Evolutionary conservation across 2,113 vertebrate genomes (phyloP), one percentile per base, ranked within the genome.

Genomic region (Anolis carolinensis): DNA sequence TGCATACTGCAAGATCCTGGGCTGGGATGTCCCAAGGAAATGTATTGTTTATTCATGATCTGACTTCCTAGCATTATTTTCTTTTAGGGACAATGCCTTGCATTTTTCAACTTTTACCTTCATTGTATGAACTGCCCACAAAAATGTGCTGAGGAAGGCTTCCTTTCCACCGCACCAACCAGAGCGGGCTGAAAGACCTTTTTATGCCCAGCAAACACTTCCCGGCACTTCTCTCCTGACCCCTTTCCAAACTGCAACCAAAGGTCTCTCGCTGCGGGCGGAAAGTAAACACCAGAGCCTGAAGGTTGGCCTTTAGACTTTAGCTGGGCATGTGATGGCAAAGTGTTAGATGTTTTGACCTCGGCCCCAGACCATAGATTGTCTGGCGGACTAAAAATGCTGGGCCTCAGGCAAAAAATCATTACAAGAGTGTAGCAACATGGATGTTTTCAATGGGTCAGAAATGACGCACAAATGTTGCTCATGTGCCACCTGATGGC

Each of bases 401-500:
- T 81, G 76, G 82, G 86, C 89, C 84, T 87, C 63, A 87, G 23
- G 32, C 48, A 84, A 39, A 80, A 6, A 68, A 76, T 27, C 67
- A 1, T 71, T 48, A 3, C 21, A 63, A 48, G 84, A 65, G 70
- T 52, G 88, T 80, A 71, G 82, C 68, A 52, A 55, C 14, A 55
- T 2, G 2, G 10, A 55, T 55, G 52, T 14, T 78, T 59, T 55
- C 30, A 48, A 63, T 30, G 6, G 16, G 36, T 5, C 1, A 34
- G 5, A 16, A 18, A 2, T 25, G 1, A 21, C 9, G 0, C 6
- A 32, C 18, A 80, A 71, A n/a, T 18, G 89, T 55, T 39, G 50
- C 39, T 59, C 21, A 50, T 67, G 32, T 85, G 90, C 92, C 93
- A 91, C 87, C 93, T 93, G 11, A 87, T 74, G 91, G 84, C 70